Evolutionary conservation across 2,888 invertebrate species (phyloP).

Genomic region (Girardia tigrina): DNA sequence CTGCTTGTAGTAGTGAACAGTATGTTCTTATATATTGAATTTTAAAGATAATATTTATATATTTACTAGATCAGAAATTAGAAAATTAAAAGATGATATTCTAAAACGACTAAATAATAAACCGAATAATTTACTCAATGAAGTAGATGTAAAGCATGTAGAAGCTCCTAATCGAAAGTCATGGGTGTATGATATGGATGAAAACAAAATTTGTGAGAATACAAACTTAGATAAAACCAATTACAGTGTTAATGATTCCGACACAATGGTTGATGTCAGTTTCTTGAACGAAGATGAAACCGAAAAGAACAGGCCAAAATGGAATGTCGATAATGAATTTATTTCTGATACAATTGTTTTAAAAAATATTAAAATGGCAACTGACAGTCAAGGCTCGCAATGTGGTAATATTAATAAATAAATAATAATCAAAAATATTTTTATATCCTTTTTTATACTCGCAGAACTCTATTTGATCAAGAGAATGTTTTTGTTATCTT

Average conservation of each 20-base stretch:
- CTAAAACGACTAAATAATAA: conserved; percentile 12
- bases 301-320: neutral
- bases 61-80: conserved; percentile 16
- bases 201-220: neutral
- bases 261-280: conserved; percentile 1
- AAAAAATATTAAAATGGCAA: conserved; percentile 13
- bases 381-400: too few species aligned
- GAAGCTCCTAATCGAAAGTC: neutral
- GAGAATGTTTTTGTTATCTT: too few species aligned
- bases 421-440: too few species aligned
- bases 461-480: too few species aligned
- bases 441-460: too few species aligned
- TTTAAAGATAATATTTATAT: neutral
- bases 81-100: conserved; percentile 12
- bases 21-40: neutral
- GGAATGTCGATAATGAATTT: neutral
- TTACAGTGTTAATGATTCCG: neutral
- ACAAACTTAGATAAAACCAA: neutral
- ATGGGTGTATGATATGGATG: conserved; percentile 5
- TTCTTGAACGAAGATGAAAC: neutral
- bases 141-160: neutral
- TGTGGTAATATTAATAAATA: too few species aligned
- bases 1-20: neutral
- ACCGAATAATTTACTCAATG: neutral
- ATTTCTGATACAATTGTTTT: neutral